Evolutionary conservation across 2,888 invertebrate genomes (phyloP), one percentile per base, ranked within the genome.

Genomic region (Acanthosoma haemorrhoidale): DNA sequence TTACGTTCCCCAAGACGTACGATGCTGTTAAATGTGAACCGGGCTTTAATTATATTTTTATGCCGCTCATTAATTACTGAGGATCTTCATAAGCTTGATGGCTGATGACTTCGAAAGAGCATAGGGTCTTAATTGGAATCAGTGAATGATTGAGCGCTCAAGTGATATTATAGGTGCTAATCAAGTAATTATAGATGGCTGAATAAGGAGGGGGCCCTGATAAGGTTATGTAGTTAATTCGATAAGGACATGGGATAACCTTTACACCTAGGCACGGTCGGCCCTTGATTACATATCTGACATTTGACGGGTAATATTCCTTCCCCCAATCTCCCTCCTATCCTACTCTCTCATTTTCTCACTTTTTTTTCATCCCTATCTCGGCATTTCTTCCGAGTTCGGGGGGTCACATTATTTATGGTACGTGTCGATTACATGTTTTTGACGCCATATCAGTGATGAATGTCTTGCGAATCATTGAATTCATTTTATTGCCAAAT

Each of bases 221-320:
- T 41, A 64, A 64, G 64, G 64, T 39, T 64, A 43, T 64, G 43
- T 43, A 41, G 64, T 64, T 64, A 64, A 64, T 64, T 41, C 43
- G 64, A 64, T 64, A 64, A 64, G 64, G 64, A 43, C 41, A 39
- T 64, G 43, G 25, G 41, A 16, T 64, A 64, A 64, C 64, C 64
- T 64, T 64, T 64, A 64, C 64, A 64, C 41, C 43, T 64, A 64
- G 41, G 15, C 51, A 9, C n/a, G 31, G 25, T 11, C 9, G 11
- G 16, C 21, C 60, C 60, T 72, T 72, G 72, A 72, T 72, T 72
- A 72, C 72, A 72, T 72, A 70, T 70, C 70, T 72, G 72, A 72
- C 72, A 72, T 72, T 72, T 72, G 39, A 67, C 70, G 64, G 39
- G 41, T 60, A 60, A 60, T 60, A 60, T 31, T 36, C 60, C n/a